These are phyloP conservation scores for Pangasianodon gigas DNA, from an alignment of 2,113 vertebrate species.

Conservation along the genomic window DNA sequence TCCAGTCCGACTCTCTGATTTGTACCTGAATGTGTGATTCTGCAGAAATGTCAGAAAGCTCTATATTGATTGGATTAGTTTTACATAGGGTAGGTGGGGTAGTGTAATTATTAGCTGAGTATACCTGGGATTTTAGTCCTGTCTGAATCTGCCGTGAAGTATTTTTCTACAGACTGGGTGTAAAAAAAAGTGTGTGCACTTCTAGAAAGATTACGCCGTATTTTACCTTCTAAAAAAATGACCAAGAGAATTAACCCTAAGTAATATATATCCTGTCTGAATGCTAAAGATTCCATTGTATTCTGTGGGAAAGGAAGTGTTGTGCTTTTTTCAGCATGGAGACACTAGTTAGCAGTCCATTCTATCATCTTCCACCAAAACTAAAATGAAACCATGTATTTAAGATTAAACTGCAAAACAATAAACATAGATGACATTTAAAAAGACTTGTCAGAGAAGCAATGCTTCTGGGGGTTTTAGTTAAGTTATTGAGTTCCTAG, in stretches of 20 bases:
- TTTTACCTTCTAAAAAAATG: background rate
- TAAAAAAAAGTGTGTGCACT: too few relatives aligned
- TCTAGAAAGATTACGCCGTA: background rate
- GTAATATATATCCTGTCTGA: background rate
- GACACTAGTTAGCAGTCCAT: background rate
- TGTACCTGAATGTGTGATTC: background rate
- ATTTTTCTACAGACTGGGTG: background rate
- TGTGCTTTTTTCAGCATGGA: background rate
- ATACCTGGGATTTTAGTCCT: background rate
- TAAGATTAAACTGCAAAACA: background rate
- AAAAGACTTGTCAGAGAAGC: too few relatives aligned
- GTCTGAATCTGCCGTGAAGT: background rate
- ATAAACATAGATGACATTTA: background rate
- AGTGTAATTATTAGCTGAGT: background rate
- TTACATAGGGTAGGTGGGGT: background rate
- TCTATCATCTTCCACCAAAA: background rate
- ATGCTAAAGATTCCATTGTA: background rate
- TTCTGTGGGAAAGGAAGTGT: background rate
- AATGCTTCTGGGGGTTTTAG: background rate
- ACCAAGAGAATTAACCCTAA: background rate
- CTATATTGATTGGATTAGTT: background rate
- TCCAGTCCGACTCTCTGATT: background rate
- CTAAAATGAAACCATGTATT: background rate
- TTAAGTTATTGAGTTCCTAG: background rate
- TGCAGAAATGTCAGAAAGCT: background rate